Evolutionary conservation across 1,140 invertebrate species (phyloP).

Genomic region (Bursaphelenchus mucronatus): DNA sequence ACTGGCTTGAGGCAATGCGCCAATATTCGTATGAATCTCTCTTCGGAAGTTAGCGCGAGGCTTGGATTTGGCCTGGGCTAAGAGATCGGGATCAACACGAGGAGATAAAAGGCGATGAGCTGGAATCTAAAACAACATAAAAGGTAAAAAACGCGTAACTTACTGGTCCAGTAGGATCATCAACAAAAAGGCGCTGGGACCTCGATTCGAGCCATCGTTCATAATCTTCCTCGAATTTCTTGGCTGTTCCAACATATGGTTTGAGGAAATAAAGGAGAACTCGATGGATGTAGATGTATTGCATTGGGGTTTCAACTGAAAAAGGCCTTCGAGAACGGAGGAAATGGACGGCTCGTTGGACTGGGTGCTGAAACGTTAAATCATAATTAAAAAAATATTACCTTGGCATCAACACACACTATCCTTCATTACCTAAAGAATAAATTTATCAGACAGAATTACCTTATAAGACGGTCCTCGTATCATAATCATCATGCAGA

Average conservation of each 20-base stretch:
- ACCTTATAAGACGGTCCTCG: slow-evolving; percentile 54
- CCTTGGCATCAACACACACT: slow-evolving; percentile 6
- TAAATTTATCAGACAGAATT: neutral
- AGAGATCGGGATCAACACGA: slow-evolving; percentile 49
- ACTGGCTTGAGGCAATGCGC: slow-evolving; percentile 38
- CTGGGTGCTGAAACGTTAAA: slow-evolving; percentile 44
- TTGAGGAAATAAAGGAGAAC: slow-evolving; percentile 48
- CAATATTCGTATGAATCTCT: slow-evolving; percentile 41
- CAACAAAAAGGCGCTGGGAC: slow-evolving; percentile 50
- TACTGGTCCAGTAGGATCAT: slow-evolving; percentile 45
- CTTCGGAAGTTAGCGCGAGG: slow-evolving; percentile 36
- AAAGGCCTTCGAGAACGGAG: slow-evolving; percentile 52
- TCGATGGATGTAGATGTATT: slow-evolving; percentile 56
- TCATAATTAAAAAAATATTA: neutral
- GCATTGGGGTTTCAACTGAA: slow-evolving; percentile 57
- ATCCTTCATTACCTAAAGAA: neutral
- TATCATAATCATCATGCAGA: slow-evolving; percentile 50
- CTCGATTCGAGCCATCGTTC: slow-evolving; percentile 50
- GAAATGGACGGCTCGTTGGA: slow-evolving; percentile 55
- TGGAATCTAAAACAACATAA: slow-evolving; percentile 41
- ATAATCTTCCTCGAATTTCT: slow-evolving; percentile 50
- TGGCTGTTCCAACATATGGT: slow-evolving; percentile 32
- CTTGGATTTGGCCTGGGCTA: slow-evolving; percentile 39
- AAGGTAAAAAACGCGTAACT: neutral
- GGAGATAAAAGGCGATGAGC: slow-evolving; percentile 54